Base-by-base conservation (phyloP, 2,797 vertebrate genomes). In the Champsocephalus esox region DNA sequence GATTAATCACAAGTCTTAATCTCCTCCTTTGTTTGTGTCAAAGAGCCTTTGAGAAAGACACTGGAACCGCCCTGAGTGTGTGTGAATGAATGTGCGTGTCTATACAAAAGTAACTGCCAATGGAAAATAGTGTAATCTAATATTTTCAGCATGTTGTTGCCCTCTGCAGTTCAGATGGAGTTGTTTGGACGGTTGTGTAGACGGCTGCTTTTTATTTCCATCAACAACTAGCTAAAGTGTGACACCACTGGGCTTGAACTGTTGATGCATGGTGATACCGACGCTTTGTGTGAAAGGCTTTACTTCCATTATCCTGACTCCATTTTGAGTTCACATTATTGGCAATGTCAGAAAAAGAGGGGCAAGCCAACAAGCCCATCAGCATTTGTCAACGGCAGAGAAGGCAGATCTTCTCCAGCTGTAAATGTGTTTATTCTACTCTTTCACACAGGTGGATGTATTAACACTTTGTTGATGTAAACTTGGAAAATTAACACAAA, bases 321-420 rank as follows among this genome's bases (percentile, higher is more conserved):
- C 19, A 60, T 70, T 79, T 64, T 56, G 21, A 65, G 61, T 77
- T 70, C 52, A 9, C 13, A 52, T 79, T 69, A 74, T 78, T 70
- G 69, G 13, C 58, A 66, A 43, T 64, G 58, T 70, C 56, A 71
- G 8, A 43, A 64, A 46, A 60, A 44, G 43, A 38, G 51, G 51
- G 66, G 62, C 66, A 64, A 38, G 70, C 75, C 73, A 74, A 75
- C 51, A 73, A 59, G 28, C 43, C 60, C 49, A 50, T 79, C 65
- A 82, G 77, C 45, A 79, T 81, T 66, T 52, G 43, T 81, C 61
- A 70, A 43, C 41, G 32, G 32, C 51, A 28, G 59, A 74, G 60
- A n/a, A 54, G 49, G 34, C 34, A 49, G 38, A 58, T 62, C 43
- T 52, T 58, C 45, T 66, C 9, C 24, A 71, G 56, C 41, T 46